A percentile compares a stretch with the other conserved stretches of the same genome.
Conservation (phyloP, 2,113 vertebrate species). For the Xenopus borealis region DNA sequence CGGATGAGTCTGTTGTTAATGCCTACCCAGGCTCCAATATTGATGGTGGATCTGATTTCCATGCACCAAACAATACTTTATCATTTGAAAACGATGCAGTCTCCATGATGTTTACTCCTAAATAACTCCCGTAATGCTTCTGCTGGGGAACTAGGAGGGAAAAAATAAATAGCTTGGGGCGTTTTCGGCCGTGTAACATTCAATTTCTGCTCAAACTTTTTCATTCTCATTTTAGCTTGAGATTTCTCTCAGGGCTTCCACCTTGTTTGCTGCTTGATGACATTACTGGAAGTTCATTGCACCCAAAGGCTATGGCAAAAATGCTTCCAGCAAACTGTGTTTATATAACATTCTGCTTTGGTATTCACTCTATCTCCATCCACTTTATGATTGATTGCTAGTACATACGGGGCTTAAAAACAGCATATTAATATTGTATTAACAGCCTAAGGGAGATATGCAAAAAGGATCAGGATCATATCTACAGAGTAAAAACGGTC, state of each 20-base stretch:
- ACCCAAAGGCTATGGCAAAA: constrained; percentile 27
- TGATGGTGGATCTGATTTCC: constrained; percentile 13
- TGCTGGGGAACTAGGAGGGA: constrained; percentile 4
- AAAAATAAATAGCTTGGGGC: constrained; percentile 20
- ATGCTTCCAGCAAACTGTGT: constrained; percentile 22
- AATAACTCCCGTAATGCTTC: constrained; percentile 20
- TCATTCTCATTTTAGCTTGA: constrained; percentile 25
- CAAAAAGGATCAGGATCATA: too few relatives aligned
- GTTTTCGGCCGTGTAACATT: constrained; percentile 12
- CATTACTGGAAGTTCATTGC: constrained; percentile 35
- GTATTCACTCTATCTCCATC: constrained; percentile 4
- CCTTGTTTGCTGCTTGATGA: constrained; percentile 16
- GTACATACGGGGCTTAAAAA: not conserved
- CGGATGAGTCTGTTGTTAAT: constrained; percentile 27
- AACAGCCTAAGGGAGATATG: not conserved
- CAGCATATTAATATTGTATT: not conserved
- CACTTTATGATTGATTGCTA: constrained; percentile 15
- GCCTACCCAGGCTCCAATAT: constrained; percentile 20
- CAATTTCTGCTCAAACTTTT: constrained; percentile 21
- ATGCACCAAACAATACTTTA: constrained; percentile 12
- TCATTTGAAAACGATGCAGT: constrained; percentile 26
- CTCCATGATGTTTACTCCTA: constrained; percentile 18
- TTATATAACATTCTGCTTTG: constrained; percentile 9
- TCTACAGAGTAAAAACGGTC: too few relatives aligned
- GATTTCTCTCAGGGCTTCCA: constrained; percentile 13